Evolutionary conservation across 2,797 vertebrate species (phyloP), one percentile per base, ranked within the genome.

Genomic region (Hephaestus fuliginosus): DNA sequence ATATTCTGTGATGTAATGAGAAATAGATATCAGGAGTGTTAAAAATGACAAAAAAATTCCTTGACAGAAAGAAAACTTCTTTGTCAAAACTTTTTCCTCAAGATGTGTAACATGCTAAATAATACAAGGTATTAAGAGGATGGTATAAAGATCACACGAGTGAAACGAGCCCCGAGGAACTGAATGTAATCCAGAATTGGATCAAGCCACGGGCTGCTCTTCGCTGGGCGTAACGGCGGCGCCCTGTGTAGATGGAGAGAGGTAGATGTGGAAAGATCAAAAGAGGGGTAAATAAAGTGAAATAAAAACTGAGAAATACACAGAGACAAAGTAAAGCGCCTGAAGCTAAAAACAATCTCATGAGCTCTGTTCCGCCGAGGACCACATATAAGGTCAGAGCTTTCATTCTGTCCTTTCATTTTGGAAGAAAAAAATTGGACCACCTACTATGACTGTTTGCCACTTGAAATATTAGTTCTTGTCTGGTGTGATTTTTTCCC

Each of bases 371-470:
- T 84, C 85, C 60, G 14, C 55, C 1, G 33, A 83, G 80, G 80
- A 64, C 70, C 77, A 30, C 22, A 12, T 67, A 69, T 70, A 85
- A 89, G 86, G 91, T 91, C 86, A 86, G 66, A 53, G 79, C 82
- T 78, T 88, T 92, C 86, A 88, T 85, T 87, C 76, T 36, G 51
- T 86, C 75, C 89, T 88, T 84, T 92, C 91, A 90, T 87, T 91
- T 80, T 28, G 48, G 57, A 73, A 76, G 66, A 48, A 12, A 71
- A 69, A 56, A 86, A 82, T 68, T 10, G 36, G 88, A 86, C 87
- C 92, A 84, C 89, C 89, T 84, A 80, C 88, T 60, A 74, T 1
- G 83, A 80, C 76, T 78, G 76, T 81, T 88, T 80, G 74, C 82
- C 8, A 48, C 49, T 72, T 65, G 63, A 88, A 83, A 87, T 87